These are phyloP conservation scores for Sebastolobus alascanus DNA, from an alignment of 2,797 vertebrate genomes.

Conservation along the genomic window DNA sequence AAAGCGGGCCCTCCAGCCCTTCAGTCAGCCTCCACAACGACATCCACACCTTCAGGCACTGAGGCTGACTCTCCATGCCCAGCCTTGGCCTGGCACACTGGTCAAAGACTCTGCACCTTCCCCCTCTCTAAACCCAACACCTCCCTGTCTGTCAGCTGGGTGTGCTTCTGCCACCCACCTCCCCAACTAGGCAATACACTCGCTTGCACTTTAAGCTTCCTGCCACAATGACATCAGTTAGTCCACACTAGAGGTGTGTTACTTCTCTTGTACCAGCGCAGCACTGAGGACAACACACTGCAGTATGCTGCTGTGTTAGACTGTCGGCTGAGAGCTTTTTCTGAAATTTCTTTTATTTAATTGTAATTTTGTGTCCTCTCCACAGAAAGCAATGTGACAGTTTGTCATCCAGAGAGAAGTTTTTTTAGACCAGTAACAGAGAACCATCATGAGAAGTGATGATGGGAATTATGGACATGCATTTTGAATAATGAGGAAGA, in stretches of 20 bases:
- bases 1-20: conserved; percentile 19
- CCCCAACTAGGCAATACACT: conserved; percentile 42
- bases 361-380: conserved; percentile 29
- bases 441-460: conserved; percentile 3
- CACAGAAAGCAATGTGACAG: not conserved
- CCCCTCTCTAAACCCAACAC: not conserved
- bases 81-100: not conserved
- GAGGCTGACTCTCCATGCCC: conserved; percentile 36
- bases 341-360: conserved; percentile 59
- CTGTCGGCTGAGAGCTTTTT: conserved; percentile 45
- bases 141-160: conserved; percentile 23
- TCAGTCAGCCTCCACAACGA: conserved; percentile 4
- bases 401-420: conserved; percentile 29
- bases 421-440: conserved; percentile 13
- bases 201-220: conserved; percentile 80
- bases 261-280: not conserved
- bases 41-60: conserved; percentile 72
- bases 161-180: conserved; percentile 12
- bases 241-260: conserved; percentile 33
- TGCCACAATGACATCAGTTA: conserved; percentile 56
- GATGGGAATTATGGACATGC: conserved; percentile 9
- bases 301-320: conserved; percentile 16
- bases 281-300: conserved; percentile 39
- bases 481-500: conserved; percentile 30
- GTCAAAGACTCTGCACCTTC: conserved; percentile 2